Percentiles rank a stretch among this genome's conserved stretches.
These are phyloP conservation scores for Parapristionchus giblindavisi DNA, from an alignment of 2,888 invertebrate species.

Conservation along the genomic window DNA sequence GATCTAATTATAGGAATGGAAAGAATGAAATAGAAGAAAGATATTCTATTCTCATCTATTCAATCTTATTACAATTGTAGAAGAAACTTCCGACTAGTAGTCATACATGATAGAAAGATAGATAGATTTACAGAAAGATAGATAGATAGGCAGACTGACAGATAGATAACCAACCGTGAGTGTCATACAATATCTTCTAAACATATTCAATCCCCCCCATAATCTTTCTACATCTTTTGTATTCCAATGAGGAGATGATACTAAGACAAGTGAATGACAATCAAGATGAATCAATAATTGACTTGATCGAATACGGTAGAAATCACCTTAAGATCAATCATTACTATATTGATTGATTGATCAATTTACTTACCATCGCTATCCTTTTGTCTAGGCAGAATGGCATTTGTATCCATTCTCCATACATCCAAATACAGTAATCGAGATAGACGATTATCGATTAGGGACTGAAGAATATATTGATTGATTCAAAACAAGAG, in stretches of 20 bases:
- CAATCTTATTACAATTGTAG: no score
- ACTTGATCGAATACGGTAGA: slow-evolving; percentile 21
- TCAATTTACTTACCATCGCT: slow-evolving; percentile 28
- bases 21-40: no score
- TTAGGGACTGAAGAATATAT: slow-evolving; percentile 9
- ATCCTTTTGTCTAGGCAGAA: slow-evolving; percentile 26
- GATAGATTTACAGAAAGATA: no score
- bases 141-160: not conserved
- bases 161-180: slow-evolving; percentile 7
- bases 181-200: slow-evolving; percentile 10
- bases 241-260: slow-evolving; percentile 28
- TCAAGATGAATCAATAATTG: slow-evolving; percentile 13
- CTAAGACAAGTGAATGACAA: slow-evolving; percentile 18
- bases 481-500: not conserved
- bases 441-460: slow-evolving; percentile 21
- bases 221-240: slow-evolving; percentile 35
- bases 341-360: no score
- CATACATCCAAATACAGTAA: slow-evolving; percentile 37
- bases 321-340: slow-evolving; percentile 28
- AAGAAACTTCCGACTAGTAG: no score
- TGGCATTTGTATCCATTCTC: slow-evolving; percentile 28
- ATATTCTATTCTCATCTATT: no score
- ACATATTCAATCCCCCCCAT: slow-evolving; percentile 15
- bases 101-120: no score
- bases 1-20: no score